These are phyloP conservation scores for Spicauda simplicius DNA, from an alignment of 2,888 invertebrate species.

Conservation along the genomic window DNA sequence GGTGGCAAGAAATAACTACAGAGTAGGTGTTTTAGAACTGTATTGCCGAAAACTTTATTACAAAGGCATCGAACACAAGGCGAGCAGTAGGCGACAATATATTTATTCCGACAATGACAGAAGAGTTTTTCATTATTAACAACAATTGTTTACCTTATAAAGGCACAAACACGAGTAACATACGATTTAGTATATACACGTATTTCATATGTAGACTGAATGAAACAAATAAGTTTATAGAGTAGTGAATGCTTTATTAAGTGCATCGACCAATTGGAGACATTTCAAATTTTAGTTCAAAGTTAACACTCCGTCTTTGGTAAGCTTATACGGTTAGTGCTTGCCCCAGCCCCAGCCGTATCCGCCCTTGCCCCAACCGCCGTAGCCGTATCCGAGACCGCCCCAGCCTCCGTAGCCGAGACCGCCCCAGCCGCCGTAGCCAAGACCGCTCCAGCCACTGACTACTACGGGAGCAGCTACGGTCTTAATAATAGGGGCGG, in stretches of 20 bases:
- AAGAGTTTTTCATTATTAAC: too few relatives aligned
- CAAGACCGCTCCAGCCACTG: conserved; percentile 35
- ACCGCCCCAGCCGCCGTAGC: conserved; percentile 40
- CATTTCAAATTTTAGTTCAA: conserved; percentile 37
- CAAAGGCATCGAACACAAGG: too few relatives aligned
- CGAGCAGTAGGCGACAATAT: too few relatives aligned
- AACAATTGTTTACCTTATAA: too few relatives aligned
- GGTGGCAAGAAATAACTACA: too few relatives aligned
- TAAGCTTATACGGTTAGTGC: conserved; percentile 26
- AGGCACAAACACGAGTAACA: too few relatives aligned
- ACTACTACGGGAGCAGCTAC: conserved; percentile 41
- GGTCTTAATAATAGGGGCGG: conserved; percentile 55
- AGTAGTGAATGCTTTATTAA: conserved; percentile 38
- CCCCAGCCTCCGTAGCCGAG: conserved; percentile 45
- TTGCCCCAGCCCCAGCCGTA: conserved; percentile 41
- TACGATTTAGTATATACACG: not conserved
- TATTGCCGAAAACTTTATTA: too few relatives aligned
- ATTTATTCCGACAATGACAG: too few relatives aligned
- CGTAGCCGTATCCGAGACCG: conserved; percentile 35
- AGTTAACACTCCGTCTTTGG: conserved; percentile 45
- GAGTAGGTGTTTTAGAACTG: too few relatives aligned
- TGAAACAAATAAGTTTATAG: not conserved
- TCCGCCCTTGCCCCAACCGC: conserved; percentile 25
- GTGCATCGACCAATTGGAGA: conserved; percentile 47
- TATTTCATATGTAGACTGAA: not conserved